Percentiles rank a stretch among this genome's conserved stretches.
These are phyloP conservation scores for Phengaris arion DNA, from an alignment of 2,888 invertebrate genomes.

Conservation along the genomic window DNA sequence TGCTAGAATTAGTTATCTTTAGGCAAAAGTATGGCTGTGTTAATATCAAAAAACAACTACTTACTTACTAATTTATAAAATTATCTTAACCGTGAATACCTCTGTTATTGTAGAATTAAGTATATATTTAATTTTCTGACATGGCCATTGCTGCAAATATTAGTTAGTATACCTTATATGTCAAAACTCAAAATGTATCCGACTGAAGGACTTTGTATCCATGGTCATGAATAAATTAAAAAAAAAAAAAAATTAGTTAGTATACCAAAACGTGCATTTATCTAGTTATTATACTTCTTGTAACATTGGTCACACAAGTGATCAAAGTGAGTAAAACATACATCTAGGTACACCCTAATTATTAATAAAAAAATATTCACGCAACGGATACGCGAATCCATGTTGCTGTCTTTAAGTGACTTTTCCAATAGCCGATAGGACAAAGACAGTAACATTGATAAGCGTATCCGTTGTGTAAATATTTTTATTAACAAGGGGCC, in stretches of 20 bases:
- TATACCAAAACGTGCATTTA: constrained; percentile 14
- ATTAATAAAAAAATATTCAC: too few relatives aligned
- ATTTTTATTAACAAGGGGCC: too few relatives aligned
- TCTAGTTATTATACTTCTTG: constrained; percentile 9
- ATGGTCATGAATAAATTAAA: too few relatives aligned
- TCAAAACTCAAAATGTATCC: too few relatives aligned
- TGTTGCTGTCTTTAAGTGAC: too few relatives aligned
- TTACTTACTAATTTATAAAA: constrained; percentile 57
- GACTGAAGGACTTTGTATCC: too few relatives aligned
- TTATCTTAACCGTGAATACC: constrained; percentile 69
- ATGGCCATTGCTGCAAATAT: constrained; percentile 7
- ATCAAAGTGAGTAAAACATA: not conserved
- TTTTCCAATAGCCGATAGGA: too few relatives aligned
- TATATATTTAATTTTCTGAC: constrained; percentile 15
- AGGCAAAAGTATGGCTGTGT: constrained; percentile 73
- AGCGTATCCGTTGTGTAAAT: too few relatives aligned
- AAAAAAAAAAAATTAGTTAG: too few relatives aligned
- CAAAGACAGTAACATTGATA: too few relatives aligned
- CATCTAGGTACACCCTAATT: too few relatives aligned
- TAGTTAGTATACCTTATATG: not conserved
- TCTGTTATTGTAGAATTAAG: constrained; percentile 52
- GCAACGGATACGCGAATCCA: too few relatives aligned
- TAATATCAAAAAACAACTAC: constrained; percentile 72
- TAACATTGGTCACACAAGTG: not conserved
- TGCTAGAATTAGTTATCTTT: constrained; percentile 40